Percentiles rank a stretch among this genome's conserved stretches.
phyloP scores from a whole-genome alignment of 2,888 invertebrate species.

The Dimorphilus gyrociliatus region DNA sequence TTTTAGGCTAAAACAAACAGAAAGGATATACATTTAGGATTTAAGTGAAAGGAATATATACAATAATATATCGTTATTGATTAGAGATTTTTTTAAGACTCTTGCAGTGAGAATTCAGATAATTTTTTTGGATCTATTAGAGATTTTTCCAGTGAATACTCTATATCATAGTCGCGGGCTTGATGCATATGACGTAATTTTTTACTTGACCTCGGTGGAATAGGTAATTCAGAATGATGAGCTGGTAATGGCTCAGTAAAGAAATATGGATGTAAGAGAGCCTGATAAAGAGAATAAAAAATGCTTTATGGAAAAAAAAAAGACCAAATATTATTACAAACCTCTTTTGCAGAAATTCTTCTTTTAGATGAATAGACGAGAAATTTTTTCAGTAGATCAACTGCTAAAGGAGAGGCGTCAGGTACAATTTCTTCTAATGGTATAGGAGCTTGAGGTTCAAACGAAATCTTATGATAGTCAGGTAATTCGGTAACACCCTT shows the following conservation, averaged over 20 bases:
- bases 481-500: slow-evolving; percentile 51
- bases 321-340: slow-evolving; percentile 42
- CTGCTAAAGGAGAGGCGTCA: slow-evolving; percentile 53
- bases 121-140: slow-evolving; percentile 31
- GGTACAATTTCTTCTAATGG: slow-evolving; percentile 64
- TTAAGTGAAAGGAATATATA: no score
- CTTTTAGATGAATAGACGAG: slow-evolving; percentile 62
- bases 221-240: slow-evolving; percentile 50
- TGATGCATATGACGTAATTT: slow-evolving; percentile 23
- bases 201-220: slow-evolving; percentile 39
- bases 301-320: no score
- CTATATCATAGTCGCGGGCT: slow-evolving; percentile 30
- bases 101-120: no score
- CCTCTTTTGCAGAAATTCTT: slow-evolving; percentile 52
- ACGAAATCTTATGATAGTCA: slow-evolving; percentile 86
- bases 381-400: slow-evolving; percentile 58
- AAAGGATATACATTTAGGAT: no score
- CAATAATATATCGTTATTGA: no score
- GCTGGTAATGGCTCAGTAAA: slow-evolving; percentile 51
- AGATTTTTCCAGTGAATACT: slow-evolving; percentile 26
- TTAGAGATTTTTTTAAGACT: no score
- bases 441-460: slow-evolving; percentile 61
- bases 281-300: slow-evolving; percentile 45
- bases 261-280: slow-evolving; percentile 56
- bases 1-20: no score